Evolutionary conservation across 1,140 invertebrate genomes (phyloP).

Genomic region (Apocrypta bakeri): DNA sequence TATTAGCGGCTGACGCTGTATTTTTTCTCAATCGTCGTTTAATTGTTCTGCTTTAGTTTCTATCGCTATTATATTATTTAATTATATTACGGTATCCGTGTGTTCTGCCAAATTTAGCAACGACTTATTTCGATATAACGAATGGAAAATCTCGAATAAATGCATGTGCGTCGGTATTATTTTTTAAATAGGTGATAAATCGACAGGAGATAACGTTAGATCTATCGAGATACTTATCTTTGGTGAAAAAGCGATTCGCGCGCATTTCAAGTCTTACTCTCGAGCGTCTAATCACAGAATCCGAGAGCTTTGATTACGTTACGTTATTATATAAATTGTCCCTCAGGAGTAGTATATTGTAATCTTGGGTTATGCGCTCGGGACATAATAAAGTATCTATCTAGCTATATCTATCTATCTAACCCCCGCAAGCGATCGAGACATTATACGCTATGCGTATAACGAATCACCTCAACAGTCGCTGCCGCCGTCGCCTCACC

Average conservation of each 20-base stretch:
- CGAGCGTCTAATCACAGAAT: neutral
- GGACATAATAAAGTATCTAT: conserved; percentile 41
- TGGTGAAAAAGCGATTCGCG: neutral
- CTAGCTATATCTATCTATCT: conserved; percentile 31
- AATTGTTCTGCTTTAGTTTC: too few species aligned
- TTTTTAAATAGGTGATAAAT: too few species aligned
- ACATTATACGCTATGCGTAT: conserved; percentile 12
- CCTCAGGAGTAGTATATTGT: conserved; percentile 11
- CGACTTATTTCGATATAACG: too few species aligned
- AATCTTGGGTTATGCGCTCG: neutral
- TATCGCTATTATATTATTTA: too few species aligned
- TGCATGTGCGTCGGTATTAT: too few species aligned
- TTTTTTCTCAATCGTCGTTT: too few species aligned
- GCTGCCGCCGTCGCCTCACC: neutral
- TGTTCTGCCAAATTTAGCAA: too few species aligned
- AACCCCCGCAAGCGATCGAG: conserved; percentile 18
- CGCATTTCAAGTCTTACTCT: neutral
- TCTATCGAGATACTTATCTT: neutral
- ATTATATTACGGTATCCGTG: too few species aligned
- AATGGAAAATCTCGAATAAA: too few species aligned
- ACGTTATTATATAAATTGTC: conserved; percentile 43
- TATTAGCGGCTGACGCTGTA: too few species aligned
- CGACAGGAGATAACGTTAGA: neutral
- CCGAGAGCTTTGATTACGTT: neutral
- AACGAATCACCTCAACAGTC: too few species aligned